A percentile compares a stretch with the other conserved stretches of the same genome.
Evolutionary conservation across 2,888 invertebrate species (phyloP).

Genomic region (Halictus ligatus): DNA sequence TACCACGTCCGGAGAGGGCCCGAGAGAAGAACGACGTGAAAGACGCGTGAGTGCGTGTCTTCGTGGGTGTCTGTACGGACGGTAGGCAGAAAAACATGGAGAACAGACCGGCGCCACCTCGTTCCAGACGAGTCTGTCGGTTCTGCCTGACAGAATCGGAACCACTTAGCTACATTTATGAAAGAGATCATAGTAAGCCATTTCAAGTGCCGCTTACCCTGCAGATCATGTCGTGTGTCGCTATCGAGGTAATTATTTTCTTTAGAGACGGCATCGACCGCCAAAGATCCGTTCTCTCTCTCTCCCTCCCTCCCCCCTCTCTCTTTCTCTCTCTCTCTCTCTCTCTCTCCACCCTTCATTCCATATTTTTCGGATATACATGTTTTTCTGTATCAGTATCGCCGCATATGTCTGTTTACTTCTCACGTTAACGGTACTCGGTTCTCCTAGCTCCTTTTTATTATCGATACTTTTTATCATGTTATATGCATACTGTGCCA

Average conservation of each 20-base stretch:
- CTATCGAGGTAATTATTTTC: conserved; percentile 89
- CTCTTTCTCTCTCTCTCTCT: conserved; percentile 20
- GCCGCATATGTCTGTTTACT: neutral
- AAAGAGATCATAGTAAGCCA: conserved; percentile 86
- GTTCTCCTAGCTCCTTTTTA: conserved; percentile 14
- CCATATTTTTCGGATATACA: neutral
- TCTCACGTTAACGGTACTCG: neutral
- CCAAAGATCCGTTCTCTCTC: conserved; percentile 23
- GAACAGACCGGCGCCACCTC: conserved; percentile 87
- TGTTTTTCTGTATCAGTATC: neutral
- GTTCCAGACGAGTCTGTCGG: conserved; percentile 89
- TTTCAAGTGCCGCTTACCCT: conserved; percentile 88
- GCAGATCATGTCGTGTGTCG: conserved; percentile 91
- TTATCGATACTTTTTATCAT: conserved; percentile 31
- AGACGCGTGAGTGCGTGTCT: conserved; percentile 57
- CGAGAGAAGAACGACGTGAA: conserved; percentile 27
- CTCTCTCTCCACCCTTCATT: conserved; percentile 16
- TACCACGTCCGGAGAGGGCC: conserved; percentile 7
- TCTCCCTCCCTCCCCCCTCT: conserved; percentile 23
- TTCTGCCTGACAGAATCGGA: conserved; percentile 90
- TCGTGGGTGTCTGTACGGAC: conserved; percentile 51
- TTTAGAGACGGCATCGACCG: conserved; percentile 48
- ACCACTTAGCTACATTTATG: conserved; percentile 89
- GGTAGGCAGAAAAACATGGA: conserved; percentile 85
- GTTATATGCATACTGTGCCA: conserved; percentile 20